phyloP scores from a whole-genome alignment of 2,797 vertebrate species.

The Pipistrellus pipistrellus region DNA sequence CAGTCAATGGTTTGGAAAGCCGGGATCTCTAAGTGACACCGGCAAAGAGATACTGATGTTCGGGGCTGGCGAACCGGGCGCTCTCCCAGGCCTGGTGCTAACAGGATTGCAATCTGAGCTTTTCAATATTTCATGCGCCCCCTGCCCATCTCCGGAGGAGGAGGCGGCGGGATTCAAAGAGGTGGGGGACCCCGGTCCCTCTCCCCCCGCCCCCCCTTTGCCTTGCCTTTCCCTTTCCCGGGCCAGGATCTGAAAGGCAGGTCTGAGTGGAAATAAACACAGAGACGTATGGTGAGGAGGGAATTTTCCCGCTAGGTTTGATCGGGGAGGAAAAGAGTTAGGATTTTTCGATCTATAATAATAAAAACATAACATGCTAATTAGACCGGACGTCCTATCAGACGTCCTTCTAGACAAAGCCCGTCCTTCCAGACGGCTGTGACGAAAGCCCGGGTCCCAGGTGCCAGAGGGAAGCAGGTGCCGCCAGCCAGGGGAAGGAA shows the following conservation, averaged over 20 bases:
- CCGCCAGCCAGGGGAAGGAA: too few species aligned
- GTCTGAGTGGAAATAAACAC: neutral
- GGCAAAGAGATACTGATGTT: slow-evolving; percentile 85
- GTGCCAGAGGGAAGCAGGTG: too few species aligned
- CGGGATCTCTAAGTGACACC: slow-evolving; percentile 79
- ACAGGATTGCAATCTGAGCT: slow-evolving; percentile 70
- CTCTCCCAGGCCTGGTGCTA: neutral
- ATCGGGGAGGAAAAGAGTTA: neutral
- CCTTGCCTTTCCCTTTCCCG: neutral
- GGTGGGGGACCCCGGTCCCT: neutral
- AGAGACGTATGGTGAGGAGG: neutral
- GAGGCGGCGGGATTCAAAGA: neutral
- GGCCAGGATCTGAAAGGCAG: neutral
- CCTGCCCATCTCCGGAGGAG: neutral
- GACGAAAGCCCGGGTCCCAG: too few species aligned
- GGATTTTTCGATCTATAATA: neutral
- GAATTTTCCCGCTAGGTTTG: neutral
- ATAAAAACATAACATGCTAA: too few species aligned
- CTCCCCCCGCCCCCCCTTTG: too few species aligned
- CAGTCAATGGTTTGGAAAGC: slow-evolving; percentile 88
- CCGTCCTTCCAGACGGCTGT: too few species aligned
- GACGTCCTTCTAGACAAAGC: too few species aligned
- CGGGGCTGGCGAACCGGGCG: slow-evolving; percentile 23
- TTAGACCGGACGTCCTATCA: too few species aligned
- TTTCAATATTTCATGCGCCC: slow-evolving; percentile 58